Percentiles rank a stretch among this genome's conserved stretches.
These are phyloP conservation scores for Hydrozoanthus gracilis DNA, from an alignment of 92 coral and sea anemone species.

Conservation along the genomic window DNA sequence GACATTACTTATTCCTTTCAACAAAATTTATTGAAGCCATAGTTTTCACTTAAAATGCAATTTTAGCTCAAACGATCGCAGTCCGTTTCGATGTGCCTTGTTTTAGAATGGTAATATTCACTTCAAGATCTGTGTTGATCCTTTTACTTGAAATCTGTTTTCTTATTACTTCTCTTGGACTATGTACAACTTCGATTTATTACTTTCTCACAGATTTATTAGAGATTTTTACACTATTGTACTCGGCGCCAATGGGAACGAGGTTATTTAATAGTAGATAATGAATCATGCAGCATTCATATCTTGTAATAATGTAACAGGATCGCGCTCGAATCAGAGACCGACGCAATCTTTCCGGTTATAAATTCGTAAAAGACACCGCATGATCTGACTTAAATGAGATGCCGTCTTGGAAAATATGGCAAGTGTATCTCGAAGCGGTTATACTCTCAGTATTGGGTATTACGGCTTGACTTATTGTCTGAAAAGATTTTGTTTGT, in stretches of 20 bases:
- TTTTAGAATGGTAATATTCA: not conserved
- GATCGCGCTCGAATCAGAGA: slow-evolving; percentile 4
- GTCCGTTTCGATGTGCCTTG: not conserved
- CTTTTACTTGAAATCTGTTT: slow-evolving; percentile 24
- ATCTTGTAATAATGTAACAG: slow-evolving; percentile 34
- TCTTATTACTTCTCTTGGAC: slow-evolving; percentile 5
- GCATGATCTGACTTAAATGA: slow-evolving; percentile 14
- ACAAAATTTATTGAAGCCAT: not conserved
- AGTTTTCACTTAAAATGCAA: not conserved
- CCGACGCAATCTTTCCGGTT: slow-evolving; percentile 27
- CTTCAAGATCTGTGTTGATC: not conserved
- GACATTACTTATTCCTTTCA: not conserved
- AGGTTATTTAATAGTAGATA: slow-evolving; percentile 21
- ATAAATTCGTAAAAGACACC: slow-evolving; percentile 42
- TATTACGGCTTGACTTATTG: slow-evolving; percentile 6
- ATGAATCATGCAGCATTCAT: slow-evolving; percentile 30
- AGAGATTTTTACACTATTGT: slow-evolving; percentile 6
- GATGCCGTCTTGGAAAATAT: not conserved
- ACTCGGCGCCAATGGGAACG: slow-evolving; percentile 21
- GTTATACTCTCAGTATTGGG: not conserved
- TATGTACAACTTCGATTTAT: slow-evolving; percentile 21
- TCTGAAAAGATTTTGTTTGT: slow-evolving; percentile 1
- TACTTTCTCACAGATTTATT: slow-evolving; percentile 38
- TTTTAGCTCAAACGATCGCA: not conserved
- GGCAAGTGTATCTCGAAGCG: not conserved